Conservation (phyloP, 2,797 vertebrate species). For the Semotilus atromaculatus region DNA sequence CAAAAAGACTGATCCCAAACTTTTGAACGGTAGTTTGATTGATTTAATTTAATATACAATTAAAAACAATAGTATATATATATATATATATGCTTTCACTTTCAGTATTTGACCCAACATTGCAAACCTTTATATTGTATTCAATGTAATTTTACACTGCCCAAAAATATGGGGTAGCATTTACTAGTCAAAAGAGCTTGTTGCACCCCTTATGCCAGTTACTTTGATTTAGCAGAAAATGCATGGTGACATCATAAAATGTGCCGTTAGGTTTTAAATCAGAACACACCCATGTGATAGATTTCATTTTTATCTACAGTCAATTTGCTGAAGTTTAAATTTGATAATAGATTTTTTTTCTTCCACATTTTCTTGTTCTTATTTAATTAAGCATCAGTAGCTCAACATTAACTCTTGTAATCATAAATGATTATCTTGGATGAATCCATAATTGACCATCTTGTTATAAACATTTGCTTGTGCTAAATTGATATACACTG, state of each 20-base stretch:
- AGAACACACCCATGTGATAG: neutral
- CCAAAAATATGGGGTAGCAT: neutral
- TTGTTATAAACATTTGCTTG: neutral
- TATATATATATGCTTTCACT: too few relatives aligned
- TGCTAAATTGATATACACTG: neutral
- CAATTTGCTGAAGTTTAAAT: neutral
- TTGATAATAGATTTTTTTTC: slow-evolving; percentile 12
- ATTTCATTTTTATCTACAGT: neutral
- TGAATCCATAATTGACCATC: slow-evolving; percentile 12
- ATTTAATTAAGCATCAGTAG: slow-evolving; percentile 18
- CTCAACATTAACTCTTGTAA: slow-evolving; percentile 16
- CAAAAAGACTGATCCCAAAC: too few relatives aligned
- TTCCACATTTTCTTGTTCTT: neutral
- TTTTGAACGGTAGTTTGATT: too few relatives aligned
- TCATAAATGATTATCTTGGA: slow-evolving; percentile 22
- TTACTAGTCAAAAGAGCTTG: neutral
- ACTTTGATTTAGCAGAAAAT: neutral
- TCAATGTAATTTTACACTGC: neutral
- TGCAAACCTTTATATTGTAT: neutral
- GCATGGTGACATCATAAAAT: neutral
- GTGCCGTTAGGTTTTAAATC: neutral
- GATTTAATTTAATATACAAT: too few relatives aligned
- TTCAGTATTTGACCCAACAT: neutral
- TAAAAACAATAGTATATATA: too few relatives aligned
- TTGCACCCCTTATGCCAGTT: too few relatives aligned